A percentile compares a stretch with the other conserved stretches of the same genome.
These are phyloP conservation scores for Euborellia annulipes DNA, from an alignment of 1,140 invertebrate genomes.

Conservation along the genomic window DNA sequence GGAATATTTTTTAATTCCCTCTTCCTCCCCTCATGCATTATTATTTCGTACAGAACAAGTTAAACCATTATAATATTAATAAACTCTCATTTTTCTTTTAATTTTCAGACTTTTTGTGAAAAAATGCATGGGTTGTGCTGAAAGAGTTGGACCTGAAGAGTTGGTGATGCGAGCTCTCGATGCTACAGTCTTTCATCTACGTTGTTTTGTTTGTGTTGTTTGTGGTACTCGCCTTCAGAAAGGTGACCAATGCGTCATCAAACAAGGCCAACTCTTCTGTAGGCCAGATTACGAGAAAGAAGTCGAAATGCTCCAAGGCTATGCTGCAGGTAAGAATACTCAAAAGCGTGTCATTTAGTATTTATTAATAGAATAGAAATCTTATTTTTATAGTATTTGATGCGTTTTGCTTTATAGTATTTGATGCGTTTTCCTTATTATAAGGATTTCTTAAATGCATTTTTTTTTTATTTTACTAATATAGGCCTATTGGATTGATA, in stretches of 20 bases:
- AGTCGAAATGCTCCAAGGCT: conserved; percentile 50
- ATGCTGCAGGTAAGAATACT: conserved; percentile 24
- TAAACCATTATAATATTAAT: too few species aligned
- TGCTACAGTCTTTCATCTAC: conserved; percentile 47
- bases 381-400: too few species aligned
- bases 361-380: too few species aligned
- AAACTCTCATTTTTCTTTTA: too few species aligned
- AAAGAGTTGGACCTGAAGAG: conserved; percentile 53
- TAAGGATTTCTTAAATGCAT: too few species aligned
- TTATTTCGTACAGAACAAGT: too few species aligned
- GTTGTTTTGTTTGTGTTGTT: conserved; percentile 57
- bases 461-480: too few species aligned
- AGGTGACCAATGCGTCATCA: conserved; percentile 65
- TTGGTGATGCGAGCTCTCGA: conserved; percentile 52
- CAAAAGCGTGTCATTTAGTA: too few species aligned
- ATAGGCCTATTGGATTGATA: too few species aligned
- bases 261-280: conserved; percentile 64
- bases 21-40: too few species aligned
- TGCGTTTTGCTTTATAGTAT: too few species aligned
- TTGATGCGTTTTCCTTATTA: background rate
- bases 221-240: conserved; percentile 60
- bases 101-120: conserved; percentile 42
- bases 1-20: too few species aligned
- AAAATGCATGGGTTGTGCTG: conserved; percentile 56
- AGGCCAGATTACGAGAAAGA: conserved; percentile 65